These are phyloP conservation scores for Tupaia chinensis DNA, from an alignment of 2,113 vertebrate species.

Conservation along the genomic window DNA sequence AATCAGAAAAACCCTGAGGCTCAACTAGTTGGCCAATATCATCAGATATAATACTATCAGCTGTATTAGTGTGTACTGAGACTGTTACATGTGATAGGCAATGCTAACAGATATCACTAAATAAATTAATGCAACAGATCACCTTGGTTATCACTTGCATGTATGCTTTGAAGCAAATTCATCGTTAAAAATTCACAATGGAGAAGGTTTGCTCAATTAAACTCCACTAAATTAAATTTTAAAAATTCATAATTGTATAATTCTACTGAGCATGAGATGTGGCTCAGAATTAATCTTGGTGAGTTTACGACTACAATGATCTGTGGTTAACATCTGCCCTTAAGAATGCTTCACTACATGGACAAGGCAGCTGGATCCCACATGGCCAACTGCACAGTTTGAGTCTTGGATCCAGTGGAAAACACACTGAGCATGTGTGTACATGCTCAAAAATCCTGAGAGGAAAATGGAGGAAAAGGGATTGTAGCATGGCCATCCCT, in stretches of 20 bases:
- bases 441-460: no score
- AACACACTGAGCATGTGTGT: no score
- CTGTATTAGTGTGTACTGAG: neutral
- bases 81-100: neutral
- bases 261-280: constrained; percentile 5
- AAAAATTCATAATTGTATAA: constrained; percentile 16
- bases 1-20: neutral
- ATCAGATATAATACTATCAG: neutral
- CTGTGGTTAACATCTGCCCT: neutral
- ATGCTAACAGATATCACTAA: neutral
- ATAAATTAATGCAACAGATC: constrained; percentile 39
- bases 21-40: neutral
- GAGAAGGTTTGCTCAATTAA: no score
- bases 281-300: neutral
- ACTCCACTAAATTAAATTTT: neutral
- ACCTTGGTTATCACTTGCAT: neutral
- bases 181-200: constrained; percentile 8
- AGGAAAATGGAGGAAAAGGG: no score
- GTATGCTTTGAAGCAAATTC: neutral
- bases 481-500: no score
- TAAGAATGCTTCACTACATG: constrained; percentile 15
- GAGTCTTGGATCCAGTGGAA: no score
- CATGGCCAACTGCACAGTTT: no score
- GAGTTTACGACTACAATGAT: neutral
- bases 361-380: no score